A percentile compares a stretch with the other conserved stretches of the same genome.
Conservation (phyloP, 2,113 vertebrate genomes). For the Pao palembangensis region DNA sequence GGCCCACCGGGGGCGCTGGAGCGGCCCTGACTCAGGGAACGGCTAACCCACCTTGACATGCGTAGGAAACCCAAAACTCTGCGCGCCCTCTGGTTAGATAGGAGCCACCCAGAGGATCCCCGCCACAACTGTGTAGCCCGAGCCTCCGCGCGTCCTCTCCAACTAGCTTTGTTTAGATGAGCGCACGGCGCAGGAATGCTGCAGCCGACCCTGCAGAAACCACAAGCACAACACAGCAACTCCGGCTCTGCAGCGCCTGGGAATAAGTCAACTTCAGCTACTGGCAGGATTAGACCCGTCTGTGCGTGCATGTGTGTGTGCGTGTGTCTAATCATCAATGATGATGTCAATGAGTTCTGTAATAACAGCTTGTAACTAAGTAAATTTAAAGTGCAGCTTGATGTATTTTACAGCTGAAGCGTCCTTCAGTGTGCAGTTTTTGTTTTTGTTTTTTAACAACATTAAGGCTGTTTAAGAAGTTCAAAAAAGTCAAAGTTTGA, state of each 20-base stretch:
- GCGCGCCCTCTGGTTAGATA: slow-evolving; percentile 59
- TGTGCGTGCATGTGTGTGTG: slow-evolving; percentile 34
- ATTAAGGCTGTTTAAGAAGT: no score
- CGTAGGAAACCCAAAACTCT: slow-evolving; percentile 73
- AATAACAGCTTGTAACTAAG: no score
- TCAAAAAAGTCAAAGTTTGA: no score
- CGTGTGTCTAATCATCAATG: slow-evolving; percentile 1
- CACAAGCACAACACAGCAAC: slow-evolving; percentile 67
- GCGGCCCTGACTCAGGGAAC: slow-evolving; percentile 41
- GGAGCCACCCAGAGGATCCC: slow-evolving; percentile 71
- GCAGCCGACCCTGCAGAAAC: slow-evolving; percentile 66
- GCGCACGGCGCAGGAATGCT: slow-evolving; percentile 73
- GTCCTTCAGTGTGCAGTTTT: no score
- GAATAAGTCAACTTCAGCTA: slow-evolving; percentile 51
- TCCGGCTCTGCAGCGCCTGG: slow-evolving; percentile 52
- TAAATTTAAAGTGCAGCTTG: no score
- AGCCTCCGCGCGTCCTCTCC: slow-evolving; percentile 62
- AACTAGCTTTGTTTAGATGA: slow-evolving; percentile 80
- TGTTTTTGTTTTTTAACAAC: no score
- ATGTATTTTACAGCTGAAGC: no score
- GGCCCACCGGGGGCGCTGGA: slow-evolving; percentile 16
- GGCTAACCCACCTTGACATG: slow-evolving; percentile 78
- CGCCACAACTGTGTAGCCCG: slow-evolving; percentile 53
- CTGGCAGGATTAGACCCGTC: slow-evolving; percentile 30
- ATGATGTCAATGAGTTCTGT: no score